Percentiles rank a stretch among this genome's conserved stretches.
phyloP scores from a whole-genome alignment of 2,113 vertebrate species.

The Nyctibius bracteatus region DNA sequence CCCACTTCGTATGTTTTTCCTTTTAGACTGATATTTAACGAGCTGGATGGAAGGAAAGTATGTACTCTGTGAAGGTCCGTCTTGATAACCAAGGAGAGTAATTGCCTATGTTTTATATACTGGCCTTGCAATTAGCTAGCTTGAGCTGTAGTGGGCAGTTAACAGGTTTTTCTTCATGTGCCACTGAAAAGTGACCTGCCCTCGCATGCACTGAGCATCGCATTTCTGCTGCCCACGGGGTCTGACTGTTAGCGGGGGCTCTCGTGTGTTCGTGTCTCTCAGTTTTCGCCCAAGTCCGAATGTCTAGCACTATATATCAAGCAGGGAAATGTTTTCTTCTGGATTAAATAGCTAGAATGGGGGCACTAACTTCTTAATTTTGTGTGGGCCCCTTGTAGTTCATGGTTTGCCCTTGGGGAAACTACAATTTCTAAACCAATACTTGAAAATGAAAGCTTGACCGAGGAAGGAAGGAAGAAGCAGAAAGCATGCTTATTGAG shows the following conservation, averaged over 20 bases:
- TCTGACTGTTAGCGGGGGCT: neutral
- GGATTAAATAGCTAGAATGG: neutral
- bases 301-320: neutral
- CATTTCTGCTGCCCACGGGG: neutral
- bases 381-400: neutral
- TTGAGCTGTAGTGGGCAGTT: neutral
- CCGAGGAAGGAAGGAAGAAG: neutral
- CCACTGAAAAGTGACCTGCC: neutral
- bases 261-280: neutral
- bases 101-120: neutral
- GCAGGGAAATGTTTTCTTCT: neutral
- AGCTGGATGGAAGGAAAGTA: neutral
- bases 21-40: neutral
- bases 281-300: neutral
- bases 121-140: neutral
- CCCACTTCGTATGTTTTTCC: neutral
- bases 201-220: rapidly evolving
- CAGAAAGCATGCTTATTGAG: neutral
- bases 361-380: neutral
- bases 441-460: neutral
- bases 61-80: neutral
- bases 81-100: neutral
- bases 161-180: neutral
- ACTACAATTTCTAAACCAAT: neutral
- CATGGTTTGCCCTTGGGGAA: neutral